Conservation (phyloP, 2,797 vertebrate species). For the Enteromius thamalakanensis region DNA sequence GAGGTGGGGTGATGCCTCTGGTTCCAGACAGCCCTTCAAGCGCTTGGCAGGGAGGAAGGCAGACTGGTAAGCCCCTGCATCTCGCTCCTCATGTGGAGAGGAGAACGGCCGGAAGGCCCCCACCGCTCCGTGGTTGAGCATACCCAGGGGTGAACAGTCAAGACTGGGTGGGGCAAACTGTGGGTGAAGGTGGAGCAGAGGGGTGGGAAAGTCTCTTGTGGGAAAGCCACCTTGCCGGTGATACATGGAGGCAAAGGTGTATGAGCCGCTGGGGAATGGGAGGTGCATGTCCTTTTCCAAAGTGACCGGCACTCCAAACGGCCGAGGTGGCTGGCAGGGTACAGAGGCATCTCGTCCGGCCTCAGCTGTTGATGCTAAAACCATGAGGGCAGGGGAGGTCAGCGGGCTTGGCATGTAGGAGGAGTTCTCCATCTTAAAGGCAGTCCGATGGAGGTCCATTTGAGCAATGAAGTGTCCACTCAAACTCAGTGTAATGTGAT, state of each 20-base stretch:
- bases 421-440: slow-evolving; percentile 99
- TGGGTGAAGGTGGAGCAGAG: slow-evolving; percentile 95
- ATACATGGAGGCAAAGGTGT: slow-evolving; percentile 98
- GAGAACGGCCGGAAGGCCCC: slow-evolving; percentile 97
- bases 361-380: slow-evolving; percentile 94
- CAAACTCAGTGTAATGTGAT: slow-evolving; percentile 57
- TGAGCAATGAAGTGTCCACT: slow-evolving; percentile 68
- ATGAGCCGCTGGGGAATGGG: slow-evolving; percentile 94
- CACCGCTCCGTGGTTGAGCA: slow-evolving; percentile 94
- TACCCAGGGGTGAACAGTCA: slow-evolving; percentile 95
- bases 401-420: slow-evolving; percentile 95
- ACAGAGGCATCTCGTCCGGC: slow-evolving; percentile 94
- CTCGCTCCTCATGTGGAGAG: slow-evolving; percentile 90
- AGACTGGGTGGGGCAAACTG: slow-evolving; percentile 95
- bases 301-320: slow-evolving; percentile 92
- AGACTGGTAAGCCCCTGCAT: slow-evolving; percentile 92
- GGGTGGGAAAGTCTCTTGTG: slow-evolving; percentile 93
- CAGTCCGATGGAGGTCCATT: slow-evolving; percentile 98
- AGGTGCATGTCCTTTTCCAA: slow-evolving; percentile 97
- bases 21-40: slow-evolving; percentile 91
- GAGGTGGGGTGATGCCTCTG: slow-evolving; percentile 82
- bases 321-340: slow-evolving; percentile 92
- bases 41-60: slow-evolving; percentile 96
- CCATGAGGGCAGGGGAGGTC: slow-evolving; percentile 97
- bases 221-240: slow-evolving; percentile 94